Conservation (phyloP, 2,888 invertebrate genomes). For the Rhagonycha fulva region DNA sequence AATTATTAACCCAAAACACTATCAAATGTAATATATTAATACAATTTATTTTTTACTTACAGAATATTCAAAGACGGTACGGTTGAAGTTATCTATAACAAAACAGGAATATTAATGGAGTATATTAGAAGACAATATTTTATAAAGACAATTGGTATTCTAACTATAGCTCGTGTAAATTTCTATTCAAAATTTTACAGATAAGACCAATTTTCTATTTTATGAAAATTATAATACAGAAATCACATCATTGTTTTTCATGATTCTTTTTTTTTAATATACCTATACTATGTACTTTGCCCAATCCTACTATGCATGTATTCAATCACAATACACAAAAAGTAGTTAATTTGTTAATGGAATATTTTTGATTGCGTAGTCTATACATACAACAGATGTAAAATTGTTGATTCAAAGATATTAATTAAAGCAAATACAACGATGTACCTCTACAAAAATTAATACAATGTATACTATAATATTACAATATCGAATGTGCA, state of each 20-base stretch:
- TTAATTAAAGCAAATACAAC: not conserved
- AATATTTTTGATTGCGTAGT: not conserved
- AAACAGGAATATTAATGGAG: constrained; percentile 15
- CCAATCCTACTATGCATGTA: not conserved
- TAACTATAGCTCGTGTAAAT: not conserved
- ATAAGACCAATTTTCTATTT: not conserved
- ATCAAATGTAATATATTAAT: not conserved
- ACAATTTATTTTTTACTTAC: not conserved
- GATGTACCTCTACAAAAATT: not conserved
- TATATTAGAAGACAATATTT: not conserved
- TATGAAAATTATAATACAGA: not conserved
- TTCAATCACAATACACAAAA: not conserved
- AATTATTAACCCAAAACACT: not conserved
- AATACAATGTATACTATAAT: not conserved
- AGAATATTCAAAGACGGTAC: not conserved
- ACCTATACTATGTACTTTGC: too few relatives aligned
- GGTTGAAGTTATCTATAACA: constrained; percentile 17
- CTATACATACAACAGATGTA: not conserved
- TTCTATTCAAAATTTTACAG: not conserved
- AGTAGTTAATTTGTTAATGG: not conserved
- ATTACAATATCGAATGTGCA: not conserved
- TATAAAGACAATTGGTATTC: not conserved
- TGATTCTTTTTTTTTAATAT: constrained; percentile 15
- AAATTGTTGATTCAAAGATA: not conserved
- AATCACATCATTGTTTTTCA: not conserved